phyloP scores from a whole-genome alignment of 2,888 invertebrate genomes.

The Anoplius nigerrimus region DNA sequence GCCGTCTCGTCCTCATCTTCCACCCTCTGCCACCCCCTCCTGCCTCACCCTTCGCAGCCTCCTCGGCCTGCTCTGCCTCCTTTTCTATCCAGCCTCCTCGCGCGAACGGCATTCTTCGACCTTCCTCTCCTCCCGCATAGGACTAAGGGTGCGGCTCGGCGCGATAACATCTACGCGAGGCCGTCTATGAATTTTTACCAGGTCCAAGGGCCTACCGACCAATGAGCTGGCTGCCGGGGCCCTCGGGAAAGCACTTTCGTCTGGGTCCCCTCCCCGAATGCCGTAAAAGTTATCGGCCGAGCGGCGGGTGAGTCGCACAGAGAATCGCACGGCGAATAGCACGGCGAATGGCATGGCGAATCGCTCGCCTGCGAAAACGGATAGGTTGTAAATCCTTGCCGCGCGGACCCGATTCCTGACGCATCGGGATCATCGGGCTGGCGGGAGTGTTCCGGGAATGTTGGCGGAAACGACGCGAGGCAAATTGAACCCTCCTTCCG shows the following conservation, averaged over 20 bases:
- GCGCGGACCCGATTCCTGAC: no score
- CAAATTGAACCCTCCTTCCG: no score
- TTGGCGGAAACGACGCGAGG: no score
- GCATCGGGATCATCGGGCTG: no score
- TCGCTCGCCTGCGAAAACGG: no score
- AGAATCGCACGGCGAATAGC: no score
- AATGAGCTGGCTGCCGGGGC: conserved; percentile 2
- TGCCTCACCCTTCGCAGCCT: neutral
- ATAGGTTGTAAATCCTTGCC: no score
- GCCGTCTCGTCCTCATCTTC: conserved; percentile 12
- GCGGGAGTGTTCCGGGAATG: no score
- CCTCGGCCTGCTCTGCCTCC: conserved; percentile 12
- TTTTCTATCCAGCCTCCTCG: conserved; percentile 26
- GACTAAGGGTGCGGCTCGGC: conserved; percentile 35
- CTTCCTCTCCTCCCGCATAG: conserved; percentile 25
- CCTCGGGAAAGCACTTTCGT: conserved; percentile 17
- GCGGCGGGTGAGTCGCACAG: no score
- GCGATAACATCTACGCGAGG: conserved; percentile 54
- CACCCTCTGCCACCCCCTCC: neutral
- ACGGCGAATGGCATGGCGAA: no score
- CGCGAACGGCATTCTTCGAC: conserved; percentile 47
- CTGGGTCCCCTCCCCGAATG: no score
- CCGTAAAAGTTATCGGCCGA: no score
- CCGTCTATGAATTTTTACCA: conserved; percentile 57
- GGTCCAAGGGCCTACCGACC: neutral